Base-by-base conservation (phyloP, 2,888 invertebrate genomes). In the Rotaria socialis region DNA sequence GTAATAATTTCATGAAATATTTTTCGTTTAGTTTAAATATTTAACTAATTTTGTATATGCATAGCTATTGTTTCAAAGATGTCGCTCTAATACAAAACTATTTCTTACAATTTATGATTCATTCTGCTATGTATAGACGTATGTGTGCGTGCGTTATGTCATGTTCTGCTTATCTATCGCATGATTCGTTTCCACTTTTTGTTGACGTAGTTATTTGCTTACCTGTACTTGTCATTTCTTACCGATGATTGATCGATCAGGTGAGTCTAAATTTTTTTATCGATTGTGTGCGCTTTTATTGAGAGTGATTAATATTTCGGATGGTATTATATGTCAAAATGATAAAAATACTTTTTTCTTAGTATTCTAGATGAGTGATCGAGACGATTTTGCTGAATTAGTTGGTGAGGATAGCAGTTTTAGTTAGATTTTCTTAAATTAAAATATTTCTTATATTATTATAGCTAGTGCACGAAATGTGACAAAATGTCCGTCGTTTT, bases 381-480 rank as follows among this genome's bases (percentile, higher is more conserved):
- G 47, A 80, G 80, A 80, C 47, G 80, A 80, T 47, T 80, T 80
- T 47, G 24, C 24, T 43, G 80, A 80, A 80, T 80, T 80, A 80
- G n/a, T 80, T 43, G 47, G 80, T 80, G 47, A 24, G 24, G 14
- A 27, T 11, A 27, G 3, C 10, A 35, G 27, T 52, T 52, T 52
- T 52, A 52, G 5, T 67, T n/a, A 27, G 4, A 27, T 10, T 67
- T 35, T 67, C 11, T 52, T 52, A 52, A 52, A 16, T 27, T 35
- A 2, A n/a, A 14, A 67, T n/a, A 27, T 27, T 27, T 60, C 8
- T 10, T 24, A n/a, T 58, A 3, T n/a, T 11, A n/a, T 35, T 35
- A 14, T 5, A 80, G 80, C 19, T 24, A 80, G 80, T 80, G 80
- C 80, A 80, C 43, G 47, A 11, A 47, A 47, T 47, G 80, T n/a